Conservation (phyloP, 2,113 vertebrate genomes). For the Macroglossus sobrinus region DNA sequence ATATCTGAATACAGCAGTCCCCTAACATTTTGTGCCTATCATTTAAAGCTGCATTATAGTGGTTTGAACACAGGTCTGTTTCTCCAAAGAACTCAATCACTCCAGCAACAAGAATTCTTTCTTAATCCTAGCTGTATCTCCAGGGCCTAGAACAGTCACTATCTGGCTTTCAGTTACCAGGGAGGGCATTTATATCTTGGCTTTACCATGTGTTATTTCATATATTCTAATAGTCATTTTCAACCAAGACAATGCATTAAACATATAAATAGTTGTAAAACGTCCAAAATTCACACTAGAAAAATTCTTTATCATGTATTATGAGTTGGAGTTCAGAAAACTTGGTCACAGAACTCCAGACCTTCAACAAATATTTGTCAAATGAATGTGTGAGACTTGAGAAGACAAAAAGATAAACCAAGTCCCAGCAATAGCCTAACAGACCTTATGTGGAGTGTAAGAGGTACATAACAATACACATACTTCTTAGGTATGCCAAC, state of each 20-base stretch:
- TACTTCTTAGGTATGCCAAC: neutral
- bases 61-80: neutral
- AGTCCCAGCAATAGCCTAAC: neutral
- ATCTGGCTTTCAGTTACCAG: neutral
- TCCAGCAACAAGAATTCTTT: neutral
- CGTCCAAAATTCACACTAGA: neutral
- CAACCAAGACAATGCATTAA: neutral
- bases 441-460: neutral
- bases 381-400: neutral
- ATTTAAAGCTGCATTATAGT: slow-evolving; percentile 5
- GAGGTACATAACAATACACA: neutral
- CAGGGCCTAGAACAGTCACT: neutral
- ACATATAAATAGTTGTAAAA: neutral
- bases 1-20: neutral
- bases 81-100: neutral
- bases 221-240: slow-evolving; percentile 32
- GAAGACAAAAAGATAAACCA: neutral
- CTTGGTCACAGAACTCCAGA: neutral
- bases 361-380: neutral
- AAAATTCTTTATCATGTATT: neutral
- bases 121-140: neutral
- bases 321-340: neutral
- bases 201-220: slow-evolving; percentile 12
- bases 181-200: neutral
- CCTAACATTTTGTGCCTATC: neutral